A percentile compares a stretch with the other conserved stretches of the same genome.
Conservation (phyloP, 2,113 vertebrate genomes). For the Anguilla japonica region DNA sequence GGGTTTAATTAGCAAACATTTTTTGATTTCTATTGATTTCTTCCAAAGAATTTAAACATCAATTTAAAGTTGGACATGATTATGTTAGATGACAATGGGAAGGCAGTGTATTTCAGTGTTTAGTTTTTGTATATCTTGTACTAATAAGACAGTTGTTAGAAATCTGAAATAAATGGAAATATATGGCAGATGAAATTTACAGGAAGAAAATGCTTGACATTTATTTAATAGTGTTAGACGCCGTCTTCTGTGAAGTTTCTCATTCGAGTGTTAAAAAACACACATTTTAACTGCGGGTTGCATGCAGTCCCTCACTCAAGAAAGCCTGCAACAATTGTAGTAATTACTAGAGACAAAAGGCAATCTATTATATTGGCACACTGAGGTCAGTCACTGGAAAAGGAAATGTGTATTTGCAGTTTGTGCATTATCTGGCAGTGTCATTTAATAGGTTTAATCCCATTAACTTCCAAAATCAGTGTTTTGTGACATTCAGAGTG, state of each 20-base stretch:
- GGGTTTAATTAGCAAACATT: not conserved
- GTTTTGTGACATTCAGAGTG: not conserved
- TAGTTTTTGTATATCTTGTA: not conserved
- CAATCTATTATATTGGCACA: not conserved
- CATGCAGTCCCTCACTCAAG: not conserved
- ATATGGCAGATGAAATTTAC: not conserved
- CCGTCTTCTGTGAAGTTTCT: not conserved
- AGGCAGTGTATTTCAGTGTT: not conserved
- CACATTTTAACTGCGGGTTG: not conserved
- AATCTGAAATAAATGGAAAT: not conserved
- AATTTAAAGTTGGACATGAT: not conserved
- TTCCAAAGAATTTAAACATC: not conserved
- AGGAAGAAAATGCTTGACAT: not conserved
- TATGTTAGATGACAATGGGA: not conserved
- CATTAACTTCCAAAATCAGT: not conserved
- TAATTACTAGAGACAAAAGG: slow-evolving; percentile 8
- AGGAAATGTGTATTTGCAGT: not conserved
- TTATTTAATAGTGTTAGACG: not conserved
- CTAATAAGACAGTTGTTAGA: not conserved
- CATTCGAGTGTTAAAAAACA: not conserved
- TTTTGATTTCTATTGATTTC: not conserved
- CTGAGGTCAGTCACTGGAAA: slow-evolving; percentile 1
- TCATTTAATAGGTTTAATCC: slow-evolving; percentile 7
- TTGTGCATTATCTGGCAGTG: not conserved
- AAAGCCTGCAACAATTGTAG: not conserved